A percentile compares a stretch with the other conserved stretches of the same genome.
Conservation (phyloP, 2,113 vertebrate species). For the Tupaia tana region DNA sequence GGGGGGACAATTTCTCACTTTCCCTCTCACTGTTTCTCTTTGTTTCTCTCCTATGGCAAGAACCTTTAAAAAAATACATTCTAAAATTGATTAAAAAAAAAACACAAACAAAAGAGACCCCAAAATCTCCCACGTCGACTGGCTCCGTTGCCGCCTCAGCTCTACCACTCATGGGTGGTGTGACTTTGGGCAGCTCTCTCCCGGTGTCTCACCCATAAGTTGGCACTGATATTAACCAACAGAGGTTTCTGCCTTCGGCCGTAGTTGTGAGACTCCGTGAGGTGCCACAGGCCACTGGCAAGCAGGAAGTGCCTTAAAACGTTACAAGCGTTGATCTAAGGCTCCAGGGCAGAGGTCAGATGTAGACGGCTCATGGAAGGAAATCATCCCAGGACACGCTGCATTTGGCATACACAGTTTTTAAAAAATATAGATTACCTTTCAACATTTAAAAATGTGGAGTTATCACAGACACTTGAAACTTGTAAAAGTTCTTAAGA, state of each 20-base stretch:
- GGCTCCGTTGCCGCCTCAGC: neutral
- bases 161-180: fast-evolving
- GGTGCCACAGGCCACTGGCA: fast-evolving
- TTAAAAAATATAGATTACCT: neutral
- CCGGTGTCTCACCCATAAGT: neutral
- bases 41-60: no score
- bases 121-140: neutral
- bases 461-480: neutral
- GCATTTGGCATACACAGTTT: neutral
- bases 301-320: neutral
- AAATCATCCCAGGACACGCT: neutral
- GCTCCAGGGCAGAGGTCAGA: neutral
- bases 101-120: no score
- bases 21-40: no score
- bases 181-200: no score
- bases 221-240: fast-evolving
- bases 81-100: no score
- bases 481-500: neutral
- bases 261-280: fast-evolving
- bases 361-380: neutral
- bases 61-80: no score
- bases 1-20: no score
- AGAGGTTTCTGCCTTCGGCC: fast-evolving
- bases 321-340: neutral
- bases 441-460: neutral